Conservation (phyloP, 2,113 vertebrate species). For the Ahaetulla prasina region DNA sequence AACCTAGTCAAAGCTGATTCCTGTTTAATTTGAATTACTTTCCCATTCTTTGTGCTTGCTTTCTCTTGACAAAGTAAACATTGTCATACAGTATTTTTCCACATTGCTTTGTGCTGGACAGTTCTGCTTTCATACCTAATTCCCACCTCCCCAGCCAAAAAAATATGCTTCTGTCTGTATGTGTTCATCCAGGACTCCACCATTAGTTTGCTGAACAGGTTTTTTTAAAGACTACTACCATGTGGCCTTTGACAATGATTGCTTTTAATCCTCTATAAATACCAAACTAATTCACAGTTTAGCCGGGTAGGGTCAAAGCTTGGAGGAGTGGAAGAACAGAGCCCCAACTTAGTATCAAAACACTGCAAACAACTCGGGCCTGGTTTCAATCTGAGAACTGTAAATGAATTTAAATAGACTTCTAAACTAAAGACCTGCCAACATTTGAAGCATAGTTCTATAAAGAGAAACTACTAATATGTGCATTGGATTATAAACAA, state of each 20-base stretch:
- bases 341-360: background rate
- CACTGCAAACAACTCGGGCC: background rate
- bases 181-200: slow-evolving; percentile 38
- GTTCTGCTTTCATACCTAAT: background rate
- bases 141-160: background rate
- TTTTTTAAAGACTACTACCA: slow-evolving; percentile 70
- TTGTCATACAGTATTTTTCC: slow-evolving; percentile 25
- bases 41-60: background rate
- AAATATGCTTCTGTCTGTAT: background rate
- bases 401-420: background rate
- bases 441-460: background rate
- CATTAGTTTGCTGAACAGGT: slow-evolving; percentile 72
- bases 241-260: slow-evolving; percentile 78
- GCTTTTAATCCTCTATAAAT: slow-evolving; percentile 77
- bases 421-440: background rate
- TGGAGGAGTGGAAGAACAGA: background rate
- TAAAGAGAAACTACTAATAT: background rate
- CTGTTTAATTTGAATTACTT: slow-evolving; percentile 12
- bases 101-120: slow-evolving; percentile 15
- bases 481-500: background rate
- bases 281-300: slow-evolving; percentile 54
- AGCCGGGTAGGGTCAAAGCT: background rate
- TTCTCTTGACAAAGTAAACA: slow-evolving; percentile 17
- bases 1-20: background rate
- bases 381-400: background rate